Percentiles rank a stretch among this genome's conserved stretches.
Conservation (phyloP, 1,140 invertebrate genomes). For the Alviniconcha marisindica region DNA sequence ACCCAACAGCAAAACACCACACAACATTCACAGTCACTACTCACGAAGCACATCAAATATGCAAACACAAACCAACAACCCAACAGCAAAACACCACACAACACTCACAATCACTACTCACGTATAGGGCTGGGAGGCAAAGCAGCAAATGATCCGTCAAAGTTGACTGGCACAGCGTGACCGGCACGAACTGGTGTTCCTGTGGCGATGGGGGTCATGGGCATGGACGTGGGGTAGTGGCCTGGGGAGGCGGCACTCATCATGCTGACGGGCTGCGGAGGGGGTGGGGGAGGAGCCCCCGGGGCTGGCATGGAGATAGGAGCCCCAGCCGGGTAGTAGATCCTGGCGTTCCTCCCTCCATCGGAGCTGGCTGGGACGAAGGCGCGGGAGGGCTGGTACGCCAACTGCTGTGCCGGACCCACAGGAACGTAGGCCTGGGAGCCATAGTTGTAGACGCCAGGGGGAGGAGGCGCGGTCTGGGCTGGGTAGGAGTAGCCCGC, state of each 20-base stretch:
- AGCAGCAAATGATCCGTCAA: slow-evolving; percentile 52
- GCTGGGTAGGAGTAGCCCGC: neutral
- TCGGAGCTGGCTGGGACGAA: slow-evolving; percentile 52
- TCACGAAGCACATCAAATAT: neutral
- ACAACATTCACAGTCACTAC: neutral
- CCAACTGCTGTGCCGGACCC: slow-evolving; percentile 53
- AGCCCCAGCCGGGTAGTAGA: slow-evolving; percentile 54
- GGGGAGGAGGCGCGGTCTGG: neutral
- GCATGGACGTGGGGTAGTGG: slow-evolving; percentile 39
- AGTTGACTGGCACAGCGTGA: slow-evolving; percentile 33
- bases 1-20: neutral
- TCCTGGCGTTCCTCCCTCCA: slow-evolving; percentile 50
- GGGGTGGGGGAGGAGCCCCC: slow-evolving; percentile 54
- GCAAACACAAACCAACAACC: neutral
- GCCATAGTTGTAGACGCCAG: slow-evolving; percentile 42
- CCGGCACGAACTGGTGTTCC: slow-evolving; percentile 56
- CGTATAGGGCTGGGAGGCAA: slow-evolving; percentile 61
- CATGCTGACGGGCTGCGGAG: slow-evolving; percentile 33
- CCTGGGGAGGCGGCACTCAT: slow-evolving; percentile 37
- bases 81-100: neutral
- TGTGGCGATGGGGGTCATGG: slow-evolving; percentile 56
- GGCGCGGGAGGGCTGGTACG: slow-evolving; percentile 47
- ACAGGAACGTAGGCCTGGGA: slow-evolving; percentile 42
- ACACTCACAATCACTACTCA: slow-evolving; percentile 45
- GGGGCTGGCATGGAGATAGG: slow-evolving; percentile 49